phyloP scores from a whole-genome alignment of 2,113 vertebrate genomes.

The Tachysurus fulvidraco region DNA sequence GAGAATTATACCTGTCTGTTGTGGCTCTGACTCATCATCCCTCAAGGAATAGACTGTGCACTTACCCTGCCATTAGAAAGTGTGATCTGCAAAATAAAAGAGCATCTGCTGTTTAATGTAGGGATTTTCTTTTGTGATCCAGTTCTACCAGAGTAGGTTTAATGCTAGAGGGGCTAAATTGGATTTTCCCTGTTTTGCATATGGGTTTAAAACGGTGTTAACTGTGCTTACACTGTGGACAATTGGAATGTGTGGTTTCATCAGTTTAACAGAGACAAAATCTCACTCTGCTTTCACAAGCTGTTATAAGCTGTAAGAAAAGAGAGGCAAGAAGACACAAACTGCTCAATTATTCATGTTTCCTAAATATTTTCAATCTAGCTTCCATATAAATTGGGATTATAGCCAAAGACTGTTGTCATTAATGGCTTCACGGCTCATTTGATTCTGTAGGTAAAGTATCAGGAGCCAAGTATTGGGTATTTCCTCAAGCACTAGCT shows the following conservation, averaged over 20 bases:
- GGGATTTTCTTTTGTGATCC: not conserved
- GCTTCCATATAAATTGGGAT: not conserved
- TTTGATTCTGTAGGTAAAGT: not conserved
- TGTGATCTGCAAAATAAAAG: conserved; percentile 29
- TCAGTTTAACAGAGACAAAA: not conserved
- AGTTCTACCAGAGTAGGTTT: not conserved
- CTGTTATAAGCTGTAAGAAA: not conserved
- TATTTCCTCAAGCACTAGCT: not conserved
- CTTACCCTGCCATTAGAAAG: conserved; percentile 15
- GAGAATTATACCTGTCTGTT: conserved; percentile 17
- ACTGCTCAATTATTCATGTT: not conserved
- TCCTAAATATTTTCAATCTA: not conserved
- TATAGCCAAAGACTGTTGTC: not conserved
- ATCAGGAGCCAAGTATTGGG: not conserved
- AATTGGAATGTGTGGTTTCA: not conserved
- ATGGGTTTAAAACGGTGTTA: not conserved
- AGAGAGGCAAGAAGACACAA: not conserved
- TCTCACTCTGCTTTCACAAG: not conserved
- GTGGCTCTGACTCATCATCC: conserved; percentile 31
- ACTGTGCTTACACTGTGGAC: not conserved
- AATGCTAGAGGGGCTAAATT: not conserved
- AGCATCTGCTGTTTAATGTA: not conserved
- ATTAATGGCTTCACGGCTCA: not conserved
- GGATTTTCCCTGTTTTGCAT: not conserved
- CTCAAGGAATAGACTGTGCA: conserved; percentile 26